Percentiles rank a stretch among this genome's conserved stretches.
phyloP scores from a whole-genome alignment of 64 coral and sea anemone genomes.

The Montipora cactus region DNA sequence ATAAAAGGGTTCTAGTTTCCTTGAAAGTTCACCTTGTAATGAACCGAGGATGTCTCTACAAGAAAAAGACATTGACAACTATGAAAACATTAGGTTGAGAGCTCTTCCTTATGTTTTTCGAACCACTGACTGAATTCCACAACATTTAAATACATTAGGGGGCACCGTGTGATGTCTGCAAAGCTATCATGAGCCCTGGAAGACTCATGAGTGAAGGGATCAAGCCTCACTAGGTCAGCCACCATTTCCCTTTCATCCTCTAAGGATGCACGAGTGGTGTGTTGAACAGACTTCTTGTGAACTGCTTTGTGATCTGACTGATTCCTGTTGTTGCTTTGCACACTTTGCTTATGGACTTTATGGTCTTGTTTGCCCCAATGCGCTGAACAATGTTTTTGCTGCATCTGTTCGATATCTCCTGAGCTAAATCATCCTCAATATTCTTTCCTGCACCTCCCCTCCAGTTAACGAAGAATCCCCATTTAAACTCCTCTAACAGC shows the following conservation, averaged over 20 bases:
- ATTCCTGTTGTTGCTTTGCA: conserved; percentile 70
- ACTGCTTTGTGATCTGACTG: conserved; percentile 35
- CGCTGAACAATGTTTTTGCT: not conserved
- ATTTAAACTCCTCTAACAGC: too few relatives aligned
- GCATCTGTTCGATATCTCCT: too few relatives aligned
- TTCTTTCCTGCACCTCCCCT: too few relatives aligned
- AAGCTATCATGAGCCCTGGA: conserved; percentile 43
- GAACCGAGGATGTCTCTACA: too few relatives aligned
- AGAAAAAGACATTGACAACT: too few relatives aligned
- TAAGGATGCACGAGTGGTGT: conserved; percentile 48
- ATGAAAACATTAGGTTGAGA: not conserved
- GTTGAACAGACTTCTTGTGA: conserved; percentile 62
- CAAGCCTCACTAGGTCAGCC: conserved; percentile 33
- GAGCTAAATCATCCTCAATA: too few relatives aligned
- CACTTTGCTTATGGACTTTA: conserved; percentile 57
- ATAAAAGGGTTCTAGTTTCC: too few relatives aligned
- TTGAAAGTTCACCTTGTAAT: too few relatives aligned
- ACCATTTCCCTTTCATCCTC: conserved; percentile 67
- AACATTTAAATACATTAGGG: conserved; percentile 10
- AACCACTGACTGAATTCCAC: conserved; percentile 16
- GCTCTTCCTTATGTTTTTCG: conserved; percentile 7
- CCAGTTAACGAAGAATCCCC: too few relatives aligned
- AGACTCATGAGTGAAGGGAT: conserved; percentile 51
- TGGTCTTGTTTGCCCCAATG: conserved; percentile 64
- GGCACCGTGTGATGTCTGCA: conserved; percentile 54